Percentiles rank a stretch among this genome's conserved stretches.
Evolutionary conservation across 2,113 vertebrate species (phyloP).

Genomic region (Hiodon tergisus): DNA sequence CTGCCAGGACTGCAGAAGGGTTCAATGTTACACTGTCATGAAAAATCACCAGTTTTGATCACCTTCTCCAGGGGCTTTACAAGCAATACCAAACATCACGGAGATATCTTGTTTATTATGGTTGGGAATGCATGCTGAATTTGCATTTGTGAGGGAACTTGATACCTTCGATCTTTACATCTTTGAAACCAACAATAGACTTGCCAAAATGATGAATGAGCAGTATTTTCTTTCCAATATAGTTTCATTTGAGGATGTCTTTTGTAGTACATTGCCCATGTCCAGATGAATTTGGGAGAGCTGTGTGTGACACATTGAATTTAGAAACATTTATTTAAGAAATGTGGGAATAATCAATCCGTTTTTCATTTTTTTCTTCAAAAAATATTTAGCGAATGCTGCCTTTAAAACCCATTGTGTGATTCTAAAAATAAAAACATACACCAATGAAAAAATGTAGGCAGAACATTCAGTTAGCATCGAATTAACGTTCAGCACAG

Average conservation of each 20-base stretch:
- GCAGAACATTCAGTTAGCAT: neutral
- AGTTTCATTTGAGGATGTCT: conserved; percentile 36
- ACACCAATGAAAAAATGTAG: neutral
- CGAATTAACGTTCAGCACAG: neutral
- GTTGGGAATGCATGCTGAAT: conserved; percentile 45
- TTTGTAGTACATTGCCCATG: conserved; percentile 34
- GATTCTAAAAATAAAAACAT: neutral
- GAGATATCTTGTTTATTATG: too few relatives aligned
- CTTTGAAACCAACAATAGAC: conserved; percentile 55
- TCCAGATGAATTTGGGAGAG: conserved; percentile 34
- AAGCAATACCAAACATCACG: too few relatives aligned
- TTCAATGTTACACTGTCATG: neutral
- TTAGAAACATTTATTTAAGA: conserved; percentile 3
- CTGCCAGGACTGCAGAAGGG: too few relatives aligned
- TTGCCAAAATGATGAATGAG: conserved; percentile 54
- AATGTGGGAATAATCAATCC: neutral
- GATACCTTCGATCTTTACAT: conserved; percentile 39
- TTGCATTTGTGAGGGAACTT: conserved; percentile 49
- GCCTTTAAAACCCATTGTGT: neutral
- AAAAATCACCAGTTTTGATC: neutral
- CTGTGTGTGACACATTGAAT: neutral
- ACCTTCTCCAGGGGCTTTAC: neutral
- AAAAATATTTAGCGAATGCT: too few relatives aligned
- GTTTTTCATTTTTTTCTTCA: neutral
- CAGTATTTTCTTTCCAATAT: conserved; percentile 39